Evolutionary conservation across 2,888 invertebrate species (phyloP), one percentile per base, ranked within the genome.

Genomic region (Neelides folsomi): DNA sequence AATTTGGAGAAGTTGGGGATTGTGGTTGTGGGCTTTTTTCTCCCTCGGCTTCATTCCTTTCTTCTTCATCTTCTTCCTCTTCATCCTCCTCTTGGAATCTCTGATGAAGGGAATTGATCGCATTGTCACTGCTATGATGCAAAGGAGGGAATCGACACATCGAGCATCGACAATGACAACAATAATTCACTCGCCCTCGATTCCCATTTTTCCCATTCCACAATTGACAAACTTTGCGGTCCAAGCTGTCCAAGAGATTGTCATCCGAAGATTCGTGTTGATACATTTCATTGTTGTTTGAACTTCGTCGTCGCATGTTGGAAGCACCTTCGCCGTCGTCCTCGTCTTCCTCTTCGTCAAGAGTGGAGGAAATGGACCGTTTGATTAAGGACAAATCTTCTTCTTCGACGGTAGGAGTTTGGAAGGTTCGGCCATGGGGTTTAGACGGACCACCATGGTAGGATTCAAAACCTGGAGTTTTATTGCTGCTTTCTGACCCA

Each of bases 261-360:
- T 64, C 64, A 49, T 62, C 62, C 9, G 57, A 57, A 19, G 60
- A 60, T 35, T 62, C 64, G 41, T 64, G 56, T 27, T 59, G 56
- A 49, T 64, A 62, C 46, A 62, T 59, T 20, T 60, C 60, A 45
- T 63, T 61, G 37, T 64, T 64, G 47, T 58, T 62, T 18, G 38
- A 47, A 40, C 52, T 45, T 43, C 53, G 35, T 47, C 54, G 45
- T 7, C 20, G 15, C 1, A 34, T n/a, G 34, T 37, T 38, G 27
- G 42, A 45, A 5, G 51, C 51, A 19, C 43, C 53, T 5, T 35
- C 47, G 20, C 53, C 37, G 20, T 54, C 54, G 43, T 57, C 59
- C 13, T 59, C 63, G 35, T 63, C 63, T 19, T 63, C 63, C 27
- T 63, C 63, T 40, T 63, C 63, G 44, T 63, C 63, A 45, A 63